Evolutionary conservation across 2,113 vertebrate genomes (phyloP).

Genomic region (Oreochromis aureus): DNA sequence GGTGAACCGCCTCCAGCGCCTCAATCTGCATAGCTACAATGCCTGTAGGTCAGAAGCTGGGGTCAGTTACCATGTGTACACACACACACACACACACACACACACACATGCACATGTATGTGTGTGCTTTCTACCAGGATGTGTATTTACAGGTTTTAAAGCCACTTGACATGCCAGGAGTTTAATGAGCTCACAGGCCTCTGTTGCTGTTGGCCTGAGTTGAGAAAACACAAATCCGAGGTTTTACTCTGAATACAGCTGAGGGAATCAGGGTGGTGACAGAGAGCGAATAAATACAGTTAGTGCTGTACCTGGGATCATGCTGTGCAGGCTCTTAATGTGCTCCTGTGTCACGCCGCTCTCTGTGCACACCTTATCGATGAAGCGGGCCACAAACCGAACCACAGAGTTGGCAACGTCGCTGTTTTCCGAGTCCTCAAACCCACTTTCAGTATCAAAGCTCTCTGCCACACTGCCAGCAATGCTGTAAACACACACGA

Average conservation of each 20-base stretch:
- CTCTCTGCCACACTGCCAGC: conserved; percentile 96
- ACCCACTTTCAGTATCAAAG: conserved; percentile 96
- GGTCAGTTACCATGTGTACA: conserved; percentile 25
- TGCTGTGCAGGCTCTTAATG: conserved; percentile 95
- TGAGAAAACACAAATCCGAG: conserved; percentile 17
- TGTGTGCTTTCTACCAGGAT: not conserved
- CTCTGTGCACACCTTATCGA: conserved; percentile 97
- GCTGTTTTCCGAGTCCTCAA: conserved; percentile 92
- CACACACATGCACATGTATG: not conserved
- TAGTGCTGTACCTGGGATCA: conserved; percentile 88
- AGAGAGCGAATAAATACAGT: not conserved
- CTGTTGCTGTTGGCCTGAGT: not conserved
- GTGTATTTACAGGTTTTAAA: conserved; percentile 37
- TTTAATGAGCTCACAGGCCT: conserved; percentile 35
- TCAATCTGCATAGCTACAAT: conserved; percentile 98
- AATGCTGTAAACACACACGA: conserved; percentile 73
- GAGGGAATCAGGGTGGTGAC: conserved; percentile 10
- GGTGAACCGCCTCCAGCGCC: conserved; percentile 90
- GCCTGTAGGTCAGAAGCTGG: conserved; percentile 70
- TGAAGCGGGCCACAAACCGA: conserved; percentile 91
- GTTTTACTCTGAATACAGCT: not conserved
- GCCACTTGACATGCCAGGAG: conserved; percentile 29
- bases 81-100: conserved; percentile 2
- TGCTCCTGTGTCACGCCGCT: conserved; percentile 96
- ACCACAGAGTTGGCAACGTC: conserved; percentile 93